These are phyloP conservation scores for Hemitrygon akajei DNA, from an alignment of 2,797 vertebrate species.

Conservation along the genomic window DNA sequence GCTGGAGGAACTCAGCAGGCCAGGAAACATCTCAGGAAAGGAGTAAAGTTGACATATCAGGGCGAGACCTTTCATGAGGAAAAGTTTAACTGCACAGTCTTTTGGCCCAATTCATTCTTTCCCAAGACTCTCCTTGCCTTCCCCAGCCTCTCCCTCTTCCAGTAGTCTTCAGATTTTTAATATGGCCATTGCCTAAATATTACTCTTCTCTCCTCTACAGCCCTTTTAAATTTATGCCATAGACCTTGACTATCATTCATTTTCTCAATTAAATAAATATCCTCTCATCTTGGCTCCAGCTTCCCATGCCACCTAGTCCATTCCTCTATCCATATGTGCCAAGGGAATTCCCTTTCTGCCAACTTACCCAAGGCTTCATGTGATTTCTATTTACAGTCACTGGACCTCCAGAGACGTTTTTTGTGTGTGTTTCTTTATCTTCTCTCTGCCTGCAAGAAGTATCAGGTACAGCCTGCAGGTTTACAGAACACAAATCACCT, in stretches of 20 bases:
- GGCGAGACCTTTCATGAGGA: no score
- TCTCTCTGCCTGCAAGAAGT: slow-evolving; percentile 12
- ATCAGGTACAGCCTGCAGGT: slow-evolving; percentile 34
- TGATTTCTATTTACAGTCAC: slow-evolving; percentile 34
- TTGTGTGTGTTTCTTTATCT: slow-evolving; percentile 20
- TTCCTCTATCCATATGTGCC: neutral
- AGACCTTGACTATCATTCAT: neutral
- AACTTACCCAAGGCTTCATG: slow-evolving; percentile 26
- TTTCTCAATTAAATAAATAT: neutral
- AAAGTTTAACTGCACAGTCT: neutral
- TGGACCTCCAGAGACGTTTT: slow-evolving; percentile 29
- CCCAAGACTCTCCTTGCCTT: neutral
- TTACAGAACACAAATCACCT: slow-evolving; percentile 30
- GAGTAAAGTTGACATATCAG: no score
- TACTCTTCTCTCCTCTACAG: neutral
- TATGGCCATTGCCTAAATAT: neutral
- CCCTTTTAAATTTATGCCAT: neutral
- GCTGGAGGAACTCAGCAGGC: no score
- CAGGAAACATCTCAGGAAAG: no score
- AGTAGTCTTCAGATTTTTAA: neutral
- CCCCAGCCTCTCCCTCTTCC: neutral
- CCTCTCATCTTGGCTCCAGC: neutral
- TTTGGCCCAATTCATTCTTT: neutral
- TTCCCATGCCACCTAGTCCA: neutral
- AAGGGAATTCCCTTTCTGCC: slow-evolving; percentile 18